phyloP scores from a whole-genome alignment of 1,140 invertebrate genomes.

The Diachasma alloeum region DNA sequence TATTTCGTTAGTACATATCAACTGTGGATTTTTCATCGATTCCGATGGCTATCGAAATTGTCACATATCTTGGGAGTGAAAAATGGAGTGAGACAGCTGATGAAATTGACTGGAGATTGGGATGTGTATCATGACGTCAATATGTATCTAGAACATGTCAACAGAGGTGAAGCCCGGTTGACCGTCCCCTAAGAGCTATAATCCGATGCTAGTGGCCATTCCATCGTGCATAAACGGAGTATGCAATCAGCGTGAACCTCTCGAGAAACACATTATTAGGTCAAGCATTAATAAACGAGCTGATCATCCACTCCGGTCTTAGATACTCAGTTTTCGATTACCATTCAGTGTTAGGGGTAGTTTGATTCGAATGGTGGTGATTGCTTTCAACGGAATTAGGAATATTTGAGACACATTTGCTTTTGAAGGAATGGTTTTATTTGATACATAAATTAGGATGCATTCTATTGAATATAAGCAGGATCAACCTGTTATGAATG shows the following conservation, averaged over 20 bases:
- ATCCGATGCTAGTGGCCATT: slow-evolving; percentile 26
- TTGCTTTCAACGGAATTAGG: not conserved
- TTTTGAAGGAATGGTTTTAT: not conserved
- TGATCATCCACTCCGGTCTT: not conserved
- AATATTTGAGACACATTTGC: not conserved
- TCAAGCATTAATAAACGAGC: not conserved
- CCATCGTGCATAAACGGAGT: slow-evolving; percentile 19
- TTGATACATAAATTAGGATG: not conserved
- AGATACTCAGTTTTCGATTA: not conserved
- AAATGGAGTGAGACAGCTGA: not conserved
- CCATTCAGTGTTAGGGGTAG: not conserved
- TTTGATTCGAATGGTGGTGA: not conserved
- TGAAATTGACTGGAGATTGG: not conserved
- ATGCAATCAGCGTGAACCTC: slow-evolving; percentile 29
- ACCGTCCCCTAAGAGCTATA: slow-evolving; percentile 21
- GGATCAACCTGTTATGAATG: not conserved
- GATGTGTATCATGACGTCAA: not conserved
- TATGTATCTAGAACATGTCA: not conserved
- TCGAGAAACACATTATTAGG: slow-evolving; percentile 10
- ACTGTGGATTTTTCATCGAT: not conserved
- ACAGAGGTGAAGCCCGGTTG: slow-evolving; percentile 8
- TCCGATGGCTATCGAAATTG: not conserved
- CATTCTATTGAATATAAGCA: not conserved
- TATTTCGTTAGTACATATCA: no score
- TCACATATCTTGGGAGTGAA: not conserved